A percentile compares a stretch with the other conserved stretches of the same genome.
These are phyloP conservation scores for Typhlichthys subterraneus DNA, from an alignment of 2,797 vertebrate species.

Conservation along the genomic window DNA sequence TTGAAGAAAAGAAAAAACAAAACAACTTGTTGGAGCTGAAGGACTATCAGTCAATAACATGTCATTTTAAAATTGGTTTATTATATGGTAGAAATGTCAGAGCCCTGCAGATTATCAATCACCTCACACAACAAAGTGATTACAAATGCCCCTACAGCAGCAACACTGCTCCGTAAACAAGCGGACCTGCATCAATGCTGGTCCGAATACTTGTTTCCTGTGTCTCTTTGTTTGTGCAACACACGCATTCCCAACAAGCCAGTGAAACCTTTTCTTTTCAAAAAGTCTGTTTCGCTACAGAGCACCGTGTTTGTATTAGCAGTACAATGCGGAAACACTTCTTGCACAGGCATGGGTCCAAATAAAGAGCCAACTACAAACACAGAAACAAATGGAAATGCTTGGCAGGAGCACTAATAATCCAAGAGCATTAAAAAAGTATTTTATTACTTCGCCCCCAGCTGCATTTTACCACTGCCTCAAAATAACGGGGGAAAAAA, in stretches of 20 bases:
- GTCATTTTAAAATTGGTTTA: background rate
- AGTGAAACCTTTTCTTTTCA: background rate
- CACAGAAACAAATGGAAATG: constrained; percentile 35
- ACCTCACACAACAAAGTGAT: constrained; percentile 4
- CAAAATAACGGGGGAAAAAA: constrained; percentile 19
- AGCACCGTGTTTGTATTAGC: constrained; percentile 34
- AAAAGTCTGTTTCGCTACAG: background rate
- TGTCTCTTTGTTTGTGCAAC: background rate
- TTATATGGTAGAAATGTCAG: background rate
- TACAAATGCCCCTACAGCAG: background rate
- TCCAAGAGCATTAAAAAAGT: constrained; percentile 13
- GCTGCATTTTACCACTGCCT: constrained; percentile 41
- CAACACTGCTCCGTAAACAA: background rate
- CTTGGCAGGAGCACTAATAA: constrained; percentile 49
- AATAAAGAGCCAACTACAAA: constrained; percentile 35
- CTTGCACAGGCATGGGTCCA: constrained; percentile 22
- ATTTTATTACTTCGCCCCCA: constrained; percentile 42
- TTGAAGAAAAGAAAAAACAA: constrained; percentile 32
- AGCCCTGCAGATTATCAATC: background rate
- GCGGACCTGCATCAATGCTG: background rate
- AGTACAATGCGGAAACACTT: constrained; percentile 23
- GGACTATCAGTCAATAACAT: background rate
- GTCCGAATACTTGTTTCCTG: background rate
- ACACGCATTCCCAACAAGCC: background rate
- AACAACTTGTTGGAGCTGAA: constrained; percentile 2